These are phyloP conservation scores for Patagioenas fasciata DNA, from an alignment of 2,113 vertebrate species.

Conservation along the genomic window DNA sequence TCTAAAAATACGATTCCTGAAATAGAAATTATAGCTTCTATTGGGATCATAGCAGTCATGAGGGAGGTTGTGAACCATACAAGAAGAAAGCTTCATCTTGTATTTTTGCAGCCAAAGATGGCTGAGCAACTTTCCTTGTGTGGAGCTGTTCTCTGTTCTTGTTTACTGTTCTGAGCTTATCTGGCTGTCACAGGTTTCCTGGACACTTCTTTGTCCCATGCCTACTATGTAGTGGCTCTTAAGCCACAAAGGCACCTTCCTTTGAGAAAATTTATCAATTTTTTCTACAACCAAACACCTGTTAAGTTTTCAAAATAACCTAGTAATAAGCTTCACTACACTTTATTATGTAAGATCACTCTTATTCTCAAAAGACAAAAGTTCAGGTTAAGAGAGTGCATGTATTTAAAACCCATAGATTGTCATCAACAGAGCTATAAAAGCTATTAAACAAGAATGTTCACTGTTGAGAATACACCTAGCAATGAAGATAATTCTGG, in stretches of 20 bases:
- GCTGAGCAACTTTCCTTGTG: neutral
- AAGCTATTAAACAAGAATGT: neutral
- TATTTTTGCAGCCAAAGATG: neutral
- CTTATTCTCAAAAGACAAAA: neutral
- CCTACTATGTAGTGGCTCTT: neutral
- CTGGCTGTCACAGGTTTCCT: neutral
- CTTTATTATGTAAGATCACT: neutral
- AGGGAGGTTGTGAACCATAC: neutral
- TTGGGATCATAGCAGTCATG: neutral
- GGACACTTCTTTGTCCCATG: neutral
- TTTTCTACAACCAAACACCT: neutral
- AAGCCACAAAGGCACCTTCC: neutral
- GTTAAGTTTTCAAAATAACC: neutral
- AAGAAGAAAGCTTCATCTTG: neutral
- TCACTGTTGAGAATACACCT: neutral
- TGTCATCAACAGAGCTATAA: neutral
- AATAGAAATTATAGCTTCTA: neutral
- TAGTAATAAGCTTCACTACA: neutral
- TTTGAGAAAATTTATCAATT: neutral
- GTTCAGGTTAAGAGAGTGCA: neutral
- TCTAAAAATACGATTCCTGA: neutral
- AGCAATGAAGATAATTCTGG: neutral
- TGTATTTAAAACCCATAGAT: neutral
- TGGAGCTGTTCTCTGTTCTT: neutral
- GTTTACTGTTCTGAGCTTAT: neutral